Evolutionary conservation across 2,888 invertebrate species (phyloP).

Genomic region (Empis livida): DNA sequence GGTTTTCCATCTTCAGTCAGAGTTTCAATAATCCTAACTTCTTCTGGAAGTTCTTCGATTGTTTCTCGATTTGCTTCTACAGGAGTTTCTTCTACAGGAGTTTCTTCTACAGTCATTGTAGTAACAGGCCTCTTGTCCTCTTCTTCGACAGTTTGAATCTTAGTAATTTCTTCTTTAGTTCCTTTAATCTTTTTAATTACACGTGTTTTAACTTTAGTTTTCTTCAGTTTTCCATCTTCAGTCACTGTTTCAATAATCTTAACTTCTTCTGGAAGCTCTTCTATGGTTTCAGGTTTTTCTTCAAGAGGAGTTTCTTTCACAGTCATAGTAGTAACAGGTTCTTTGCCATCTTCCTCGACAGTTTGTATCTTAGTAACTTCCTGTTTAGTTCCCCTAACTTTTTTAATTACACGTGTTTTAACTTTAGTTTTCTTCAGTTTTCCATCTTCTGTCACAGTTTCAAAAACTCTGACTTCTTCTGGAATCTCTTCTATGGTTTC

Average conservation of each 20-base stretch:
- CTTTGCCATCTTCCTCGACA: constrained; percentile 29
- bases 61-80: constrained; percentile 25
- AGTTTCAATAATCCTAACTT: constrained; percentile 4
- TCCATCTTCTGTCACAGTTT: constrained; percentile 10
- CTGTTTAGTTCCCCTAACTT: constrained; percentile 26
- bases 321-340: constrained; percentile 25
- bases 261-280: constrained; percentile 17
- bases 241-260: constrained; percentile 17
- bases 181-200: constrained; percentile 24
- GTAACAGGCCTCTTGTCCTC: constrained; percentile 24
- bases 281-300: constrained; percentile 11
- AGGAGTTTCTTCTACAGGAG: constrained; percentile 24
- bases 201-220: constrained; percentile 26
- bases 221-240: constrained; percentile 20
- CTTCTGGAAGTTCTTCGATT: constrained; percentile 26
- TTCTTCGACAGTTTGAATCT: constrained; percentile 22
- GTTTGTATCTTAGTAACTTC: constrained; percentile 33
- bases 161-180: constrained; percentile 18
- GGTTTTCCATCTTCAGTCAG: constrained; percentile 11
- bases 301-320: constrained; percentile 17
- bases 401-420: constrained; percentile 27
- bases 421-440: constrained; percentile 20
- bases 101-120: constrained; percentile 18
- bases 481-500: constrained; percentile 17
- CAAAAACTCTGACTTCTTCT: constrained; percentile 11